Conservation (phyloP, 1,140 invertebrate genomes). For the Riptortus pedestris region DNA sequence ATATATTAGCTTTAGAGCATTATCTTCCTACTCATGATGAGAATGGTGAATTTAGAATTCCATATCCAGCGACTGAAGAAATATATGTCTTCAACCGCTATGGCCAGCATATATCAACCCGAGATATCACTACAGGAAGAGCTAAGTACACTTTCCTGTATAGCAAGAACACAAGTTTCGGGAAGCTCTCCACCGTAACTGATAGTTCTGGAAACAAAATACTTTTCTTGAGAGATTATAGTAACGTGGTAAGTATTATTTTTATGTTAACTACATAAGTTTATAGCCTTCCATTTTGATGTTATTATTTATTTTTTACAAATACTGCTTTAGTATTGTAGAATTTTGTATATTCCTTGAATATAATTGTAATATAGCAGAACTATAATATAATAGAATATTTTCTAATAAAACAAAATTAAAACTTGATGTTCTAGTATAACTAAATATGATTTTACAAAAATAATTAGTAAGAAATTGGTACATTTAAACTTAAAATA, state of each 20-base stretch:
- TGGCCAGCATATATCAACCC: conserved; percentile 87
- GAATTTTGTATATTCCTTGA: no score
- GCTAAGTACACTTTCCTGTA: conserved; percentile 90
- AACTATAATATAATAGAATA: no score
- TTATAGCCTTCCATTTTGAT: no score
- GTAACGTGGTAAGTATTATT: conserved; percentile 52
- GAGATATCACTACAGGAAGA: conserved; percentile 83
- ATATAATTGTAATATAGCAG: no score
- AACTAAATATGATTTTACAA: no score
- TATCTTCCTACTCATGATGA: conserved; percentile 80
- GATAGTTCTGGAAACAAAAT: conserved; percentile 90
- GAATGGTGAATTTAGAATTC: conserved; percentile 84
- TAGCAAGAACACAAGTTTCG: conserved; percentile 92
- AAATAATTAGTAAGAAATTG: no score
- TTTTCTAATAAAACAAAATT: no score
- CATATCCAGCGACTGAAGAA: conserved; percentile 80
- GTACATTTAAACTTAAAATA: no score
- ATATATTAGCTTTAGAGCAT: conserved; percentile 80
- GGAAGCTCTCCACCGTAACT: conserved; percentile 82
- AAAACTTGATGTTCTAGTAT: no score
- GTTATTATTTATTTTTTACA: no score
- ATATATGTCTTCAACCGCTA: conserved; percentile 90
- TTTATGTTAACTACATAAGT: not conserved
- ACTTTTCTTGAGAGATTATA: conserved; percentile 80
- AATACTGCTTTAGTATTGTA: no score